Evolutionary conservation across 2,888 invertebrate species (phyloP).

Genomic region (Dexiosoma caninum): DNA sequence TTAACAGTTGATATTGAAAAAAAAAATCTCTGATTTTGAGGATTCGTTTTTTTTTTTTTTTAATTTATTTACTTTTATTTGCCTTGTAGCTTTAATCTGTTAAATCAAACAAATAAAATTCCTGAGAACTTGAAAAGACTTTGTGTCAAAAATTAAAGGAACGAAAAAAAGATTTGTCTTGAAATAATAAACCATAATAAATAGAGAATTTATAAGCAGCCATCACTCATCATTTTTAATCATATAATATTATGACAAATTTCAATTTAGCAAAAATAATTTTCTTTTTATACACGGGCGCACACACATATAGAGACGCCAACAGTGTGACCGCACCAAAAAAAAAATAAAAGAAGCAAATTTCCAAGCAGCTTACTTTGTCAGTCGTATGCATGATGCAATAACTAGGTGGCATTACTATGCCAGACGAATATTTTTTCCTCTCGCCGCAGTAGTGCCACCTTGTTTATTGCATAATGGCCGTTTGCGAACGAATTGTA

Average conservation of each 20-base stretch:
- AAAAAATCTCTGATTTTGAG: not conserved
- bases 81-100: slow-evolving; percentile 49
- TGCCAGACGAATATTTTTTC: no score
- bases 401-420: no score
- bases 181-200: slow-evolving; percentile 1
- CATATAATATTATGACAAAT: slow-evolving; percentile 25
- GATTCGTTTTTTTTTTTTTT: not conserved
- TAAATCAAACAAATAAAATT: slow-evolving; percentile 60
- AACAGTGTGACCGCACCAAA: no score
- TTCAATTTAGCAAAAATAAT: not conserved
- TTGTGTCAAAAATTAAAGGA: slow-evolving; percentile 46
- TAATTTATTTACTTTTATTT: not conserved
- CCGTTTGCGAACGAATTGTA: no score
- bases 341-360: no score
- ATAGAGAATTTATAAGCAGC: slow-evolving; percentile 29
- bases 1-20: slow-evolving; percentile 37
- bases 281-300: no score
- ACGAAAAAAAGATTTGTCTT: not conserved
- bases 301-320: no score
- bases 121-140: slow-evolving; percentile 57
- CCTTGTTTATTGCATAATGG: no score
- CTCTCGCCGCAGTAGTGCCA: no score
- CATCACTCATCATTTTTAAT: slow-evolving; percentile 32
- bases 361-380: no score
- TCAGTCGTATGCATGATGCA: no score